Base-by-base conservation (phyloP, 2,797 vertebrate species). In the Bucorvus abyssinicus region DNA sequence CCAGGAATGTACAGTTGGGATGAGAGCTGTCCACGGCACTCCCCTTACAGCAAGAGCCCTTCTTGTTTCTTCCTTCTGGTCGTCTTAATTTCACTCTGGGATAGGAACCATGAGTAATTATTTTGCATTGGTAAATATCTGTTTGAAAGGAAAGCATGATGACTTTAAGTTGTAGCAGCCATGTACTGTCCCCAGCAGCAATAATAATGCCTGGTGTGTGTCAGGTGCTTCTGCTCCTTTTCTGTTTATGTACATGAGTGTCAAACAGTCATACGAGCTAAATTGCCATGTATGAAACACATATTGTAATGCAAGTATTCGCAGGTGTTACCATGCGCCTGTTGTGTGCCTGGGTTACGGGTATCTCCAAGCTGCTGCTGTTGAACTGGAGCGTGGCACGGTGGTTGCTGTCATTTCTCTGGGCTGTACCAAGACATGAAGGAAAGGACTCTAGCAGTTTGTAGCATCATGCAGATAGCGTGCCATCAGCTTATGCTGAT, bases 231-330 rank as follows among this genome's bases (percentile, higher is more conserved):
- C 30, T 59, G 15, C 50, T 84, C 49, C 55, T 84, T 89, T 71
- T 38, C 53, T 14, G 1, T 68, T 74, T 21, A 1, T 21, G 38
- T 27, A 9, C 2, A 2, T 6, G 22, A 38, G 19, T 4, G 14
- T 61, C 76, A 53, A 15, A 23, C 59, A 26, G 60, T 5, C 7
- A 4, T 1, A 3, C 8, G 10, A 0, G 0, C 71, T 45, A 1
- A 27, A 2, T 70, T 50, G 10, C 63, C 9, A 0, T 0, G 1
- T 5, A 3, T 2, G 23, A 45, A 49, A 16, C 34, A 4, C 0
- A 1, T 9, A 2, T 11, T 3, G 82, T 5, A 29, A 2, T 1
- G 16, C 10, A 12, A 5, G 24, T 6, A 10, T 27, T 64, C 40
- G 2, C 59, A 4, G 34, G 42, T 40, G 55, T 19, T 20, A 3